phyloP scores from a whole-genome alignment of 2,888 invertebrate species.

The Orgyia antiqua region DNA sequence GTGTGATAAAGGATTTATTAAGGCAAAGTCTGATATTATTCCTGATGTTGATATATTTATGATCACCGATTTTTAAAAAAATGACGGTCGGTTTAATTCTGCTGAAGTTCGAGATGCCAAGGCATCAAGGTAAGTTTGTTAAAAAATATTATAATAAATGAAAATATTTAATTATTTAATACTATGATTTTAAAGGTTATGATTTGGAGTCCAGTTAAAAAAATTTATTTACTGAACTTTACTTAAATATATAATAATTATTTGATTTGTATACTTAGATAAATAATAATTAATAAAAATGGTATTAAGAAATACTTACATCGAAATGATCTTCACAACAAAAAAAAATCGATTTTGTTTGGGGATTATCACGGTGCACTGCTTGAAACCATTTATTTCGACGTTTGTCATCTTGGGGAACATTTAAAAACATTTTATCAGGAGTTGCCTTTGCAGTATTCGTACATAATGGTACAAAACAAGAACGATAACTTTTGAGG shows the following conservation, averaged over 20 bases:
- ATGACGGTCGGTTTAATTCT: conserved; percentile 2
- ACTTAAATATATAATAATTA: conserved; percentile 1
- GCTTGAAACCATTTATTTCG: background rate
- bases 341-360: conserved; percentile 3
- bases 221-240: background rate
- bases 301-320: conserved; percentile 1
- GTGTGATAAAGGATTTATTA: no score
- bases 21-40: conserved; percentile 8
- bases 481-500: conserved; percentile 3
- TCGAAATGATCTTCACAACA: background rate
- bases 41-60: conserved; percentile 5
- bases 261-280: background rate
- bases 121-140: conserved; percentile 1
- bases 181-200: conserved; percentile 4
- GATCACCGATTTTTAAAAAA: conserved; percentile 7
- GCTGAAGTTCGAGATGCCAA: conserved; percentile 3
- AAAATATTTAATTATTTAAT: background rate
- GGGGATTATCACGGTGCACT: conserved; percentile 5
- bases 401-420: background rate
- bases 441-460: conserved; percentile 2
- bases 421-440: background rate
- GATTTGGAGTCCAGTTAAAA: background rate
- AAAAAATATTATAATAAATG: background rate
- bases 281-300: background rate
- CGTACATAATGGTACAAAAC: conserved; percentile 2